These are phyloP conservation scores for Sinosuthora webbiana DNA, from an alignment of 2,113 vertebrate genomes.

Conservation along the genomic window DNA sequence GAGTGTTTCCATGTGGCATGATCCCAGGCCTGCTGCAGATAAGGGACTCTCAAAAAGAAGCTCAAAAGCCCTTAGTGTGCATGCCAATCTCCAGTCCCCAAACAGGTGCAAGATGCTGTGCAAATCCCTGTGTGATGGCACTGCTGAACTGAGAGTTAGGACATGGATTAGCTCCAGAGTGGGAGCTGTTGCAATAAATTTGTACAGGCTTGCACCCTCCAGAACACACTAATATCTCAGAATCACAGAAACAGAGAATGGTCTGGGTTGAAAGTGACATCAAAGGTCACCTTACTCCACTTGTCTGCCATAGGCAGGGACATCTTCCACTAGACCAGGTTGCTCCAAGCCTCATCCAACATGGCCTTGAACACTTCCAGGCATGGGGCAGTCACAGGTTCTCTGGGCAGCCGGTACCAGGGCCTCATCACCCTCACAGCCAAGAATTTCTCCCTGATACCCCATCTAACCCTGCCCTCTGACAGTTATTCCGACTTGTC, in stretches of 20 bases:
- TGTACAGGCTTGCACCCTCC: accelerated
- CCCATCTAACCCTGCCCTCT: background rate
- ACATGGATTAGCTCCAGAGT: background rate
- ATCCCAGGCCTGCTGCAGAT: background rate
- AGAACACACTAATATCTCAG: background rate
- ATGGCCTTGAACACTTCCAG: background rate
- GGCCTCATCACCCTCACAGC: background rate
- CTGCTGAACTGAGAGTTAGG: background rate
- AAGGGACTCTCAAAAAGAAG: background rate
- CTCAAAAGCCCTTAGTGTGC: accelerated
- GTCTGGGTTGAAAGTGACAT: background rate
- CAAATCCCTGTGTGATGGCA: background rate
- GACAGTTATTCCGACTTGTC: background rate
- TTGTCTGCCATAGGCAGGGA: background rate
- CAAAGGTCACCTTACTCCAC: background rate
- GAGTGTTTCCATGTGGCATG: accelerated
- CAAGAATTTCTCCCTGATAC: background rate
- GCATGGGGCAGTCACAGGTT: background rate
- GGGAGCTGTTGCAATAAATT: background rate
- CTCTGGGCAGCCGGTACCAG: background rate
- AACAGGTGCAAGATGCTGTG: background rate
- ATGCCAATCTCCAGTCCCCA: too few species aligned
- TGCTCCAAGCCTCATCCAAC: background rate
- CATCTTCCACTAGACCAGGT: background rate
- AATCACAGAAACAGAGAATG: background rate